Percentiles rank a stretch among this genome's conserved stretches.
phyloP scores from a whole-genome alignment of 2,113 vertebrate species.

The Triplophysa tibetana region DNA sequence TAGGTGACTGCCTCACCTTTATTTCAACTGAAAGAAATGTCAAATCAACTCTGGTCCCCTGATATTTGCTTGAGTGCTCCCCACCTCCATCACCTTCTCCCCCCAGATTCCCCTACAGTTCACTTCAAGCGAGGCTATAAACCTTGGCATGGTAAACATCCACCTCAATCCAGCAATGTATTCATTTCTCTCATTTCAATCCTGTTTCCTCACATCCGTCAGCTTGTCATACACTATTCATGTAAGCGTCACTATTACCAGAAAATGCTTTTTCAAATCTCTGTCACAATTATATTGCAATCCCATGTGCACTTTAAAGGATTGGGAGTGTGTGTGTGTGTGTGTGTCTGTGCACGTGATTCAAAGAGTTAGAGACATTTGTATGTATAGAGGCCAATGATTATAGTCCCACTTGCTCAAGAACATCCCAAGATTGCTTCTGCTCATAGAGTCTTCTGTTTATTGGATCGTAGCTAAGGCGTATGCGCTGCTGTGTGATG shows the following conservation, averaged over 20 bases:
- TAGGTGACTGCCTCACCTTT: no score
- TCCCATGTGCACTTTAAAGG: conserved; percentile 25
- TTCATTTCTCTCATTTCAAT: background rate
- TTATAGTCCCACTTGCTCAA: background rate
- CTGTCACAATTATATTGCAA: conserved; percentile 23
- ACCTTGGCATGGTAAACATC: conserved; percentile 5
- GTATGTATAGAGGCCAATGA: conserved; percentile 23
- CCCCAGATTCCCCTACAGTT: background rate
- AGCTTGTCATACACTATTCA: conserved; percentile 21
- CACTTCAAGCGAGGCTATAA: background rate
- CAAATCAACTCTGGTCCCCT: no score
- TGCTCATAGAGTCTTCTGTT: conserved; percentile 17
- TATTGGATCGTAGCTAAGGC: conserved; percentile 27
- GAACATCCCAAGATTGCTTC: conserved; percentile 35
- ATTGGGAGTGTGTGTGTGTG: background rate
- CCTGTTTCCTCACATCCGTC: background rate
- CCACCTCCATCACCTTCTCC: no score
- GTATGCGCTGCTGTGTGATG: conserved; percentile 13
- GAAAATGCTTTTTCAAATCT: conserved; percentile 32
- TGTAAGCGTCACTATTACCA: conserved; percentile 29
- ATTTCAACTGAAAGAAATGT: no score
- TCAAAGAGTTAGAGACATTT: conserved; percentile 16
- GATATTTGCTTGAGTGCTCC: no score
- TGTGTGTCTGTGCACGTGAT: background rate
- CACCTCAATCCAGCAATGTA: background rate